A percentile compares a stretch with the other conserved stretches of the same genome.
phyloP scores from a whole-genome alignment of 92 coral and sea anemone genomes.

The Parazoanthus darwini region DNA sequence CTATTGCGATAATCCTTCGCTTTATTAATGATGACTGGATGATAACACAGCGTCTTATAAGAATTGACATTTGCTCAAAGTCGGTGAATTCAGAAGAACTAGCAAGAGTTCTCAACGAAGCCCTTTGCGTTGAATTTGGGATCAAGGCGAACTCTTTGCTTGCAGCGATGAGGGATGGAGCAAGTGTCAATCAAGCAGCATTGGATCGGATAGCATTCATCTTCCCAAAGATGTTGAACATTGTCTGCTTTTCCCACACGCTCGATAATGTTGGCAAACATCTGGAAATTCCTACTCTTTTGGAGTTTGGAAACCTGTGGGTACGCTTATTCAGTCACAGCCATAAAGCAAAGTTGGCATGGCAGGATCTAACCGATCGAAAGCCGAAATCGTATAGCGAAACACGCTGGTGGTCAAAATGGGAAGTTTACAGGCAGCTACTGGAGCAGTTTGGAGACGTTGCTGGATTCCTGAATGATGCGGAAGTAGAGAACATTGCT shows the following conservation, averaged over 20 bases:
- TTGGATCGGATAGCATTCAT: conserved; percentile 45
- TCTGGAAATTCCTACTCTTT: conserved; percentile 43
- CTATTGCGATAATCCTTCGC: conserved; percentile 54
- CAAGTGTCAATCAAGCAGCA: conserved; percentile 66
- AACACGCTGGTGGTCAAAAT: conserved; percentile 63
- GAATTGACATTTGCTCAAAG: conserved; percentile 58
- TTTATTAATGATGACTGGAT: conserved; percentile 54
- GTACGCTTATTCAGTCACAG: conserved; percentile 53
- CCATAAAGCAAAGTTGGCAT: conserved; percentile 47
- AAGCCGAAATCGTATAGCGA: conserved; percentile 55
- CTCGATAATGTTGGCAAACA: conserved; percentile 58
- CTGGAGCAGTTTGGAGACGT: conserved; percentile 62
- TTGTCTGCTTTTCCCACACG: conserved; percentile 55
- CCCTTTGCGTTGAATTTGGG: conserved; percentile 53
- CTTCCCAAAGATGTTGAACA: conserved; percentile 52
- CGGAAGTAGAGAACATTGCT: conserved; percentile 54
- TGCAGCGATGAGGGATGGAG: conserved; percentile 66
- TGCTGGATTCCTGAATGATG: conserved; percentile 52
- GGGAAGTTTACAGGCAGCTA: conserved; percentile 61
- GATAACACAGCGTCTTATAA: conserved; percentile 54
- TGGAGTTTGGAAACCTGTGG: conserved; percentile 51
- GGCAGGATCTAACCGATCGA: conserved; percentile 58
- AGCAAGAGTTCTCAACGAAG: conserved; percentile 57
- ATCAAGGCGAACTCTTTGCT: conserved; percentile 52
- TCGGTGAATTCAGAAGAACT: conserved; percentile 53